Conservation (phyloP, 1,140 invertebrate species). For the Zaprionus ghesquierei region DNA sequence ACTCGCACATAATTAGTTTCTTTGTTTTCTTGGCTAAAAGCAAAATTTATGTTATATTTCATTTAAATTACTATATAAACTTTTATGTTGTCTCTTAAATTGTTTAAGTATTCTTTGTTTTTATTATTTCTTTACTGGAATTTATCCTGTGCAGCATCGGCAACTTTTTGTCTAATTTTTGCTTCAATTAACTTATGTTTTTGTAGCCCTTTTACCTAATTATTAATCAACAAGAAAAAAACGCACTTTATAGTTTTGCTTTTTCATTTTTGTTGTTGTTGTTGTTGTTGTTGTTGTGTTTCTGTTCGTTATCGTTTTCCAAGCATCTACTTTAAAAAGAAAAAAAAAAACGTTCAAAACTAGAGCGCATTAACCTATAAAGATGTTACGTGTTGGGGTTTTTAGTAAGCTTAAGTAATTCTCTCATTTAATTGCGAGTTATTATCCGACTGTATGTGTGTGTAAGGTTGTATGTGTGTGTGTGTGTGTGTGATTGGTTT, state of each 20-base stretch:
- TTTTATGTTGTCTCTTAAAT: constrained; percentile 8
- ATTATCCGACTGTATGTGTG: constrained; percentile 14
- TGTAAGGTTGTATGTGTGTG: background rate
- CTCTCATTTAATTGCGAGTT: constrained; percentile 22
- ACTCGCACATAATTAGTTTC: constrained; percentile 14
- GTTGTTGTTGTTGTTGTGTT: constrained; percentile 22
- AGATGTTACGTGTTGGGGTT: constrained; percentile 32
- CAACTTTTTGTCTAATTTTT: constrained; percentile 34
- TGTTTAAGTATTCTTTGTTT: constrained; percentile 6
- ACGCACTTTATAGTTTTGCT: constrained; percentile 40
- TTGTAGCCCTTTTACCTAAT: constrained; percentile 64
- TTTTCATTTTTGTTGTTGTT: constrained; percentile 15
- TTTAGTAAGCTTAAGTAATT: constrained; percentile 47
- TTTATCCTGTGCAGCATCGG: constrained; percentile 25
- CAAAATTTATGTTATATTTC: constrained; percentile 25
- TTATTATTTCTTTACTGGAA: constrained; percentile 34
- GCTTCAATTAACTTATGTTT: constrained; percentile 57
- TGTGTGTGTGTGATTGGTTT: constrained; percentile 2
- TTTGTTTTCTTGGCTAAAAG: constrained; percentile 44
- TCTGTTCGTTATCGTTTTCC: constrained; percentile 30
- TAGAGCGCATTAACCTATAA: constrained; percentile 68
- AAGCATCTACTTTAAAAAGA: constrained; percentile 70
- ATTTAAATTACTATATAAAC: constrained; percentile 36
- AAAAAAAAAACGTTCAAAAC: constrained; percentile 51
- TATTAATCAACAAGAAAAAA: constrained; percentile 80